Evolutionary conservation across 2,113 vertebrate species (phyloP).

Genomic region (Passer domesticus): DNA sequence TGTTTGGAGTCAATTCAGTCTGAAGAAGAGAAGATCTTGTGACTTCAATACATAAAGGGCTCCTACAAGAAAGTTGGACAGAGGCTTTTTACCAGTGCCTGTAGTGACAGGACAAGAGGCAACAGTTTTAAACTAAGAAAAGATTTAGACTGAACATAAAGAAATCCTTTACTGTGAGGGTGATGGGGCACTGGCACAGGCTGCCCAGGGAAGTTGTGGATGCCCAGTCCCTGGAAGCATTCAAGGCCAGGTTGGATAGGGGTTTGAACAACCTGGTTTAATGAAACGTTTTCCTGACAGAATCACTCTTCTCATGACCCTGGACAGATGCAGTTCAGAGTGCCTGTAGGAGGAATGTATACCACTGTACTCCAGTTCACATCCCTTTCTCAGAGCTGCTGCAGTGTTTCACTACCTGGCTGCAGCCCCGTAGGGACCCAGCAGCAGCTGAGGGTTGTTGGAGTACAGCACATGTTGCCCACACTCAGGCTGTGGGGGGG

Average conservation of each 20-base stretch:
- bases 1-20: neutral
- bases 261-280: neutral
- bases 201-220: neutral
- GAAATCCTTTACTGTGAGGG: neutral
- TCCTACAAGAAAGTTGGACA: neutral
- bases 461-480: rapidly evolving
- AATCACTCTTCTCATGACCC: neutral
- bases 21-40: neutral
- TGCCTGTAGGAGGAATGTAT: neutral
- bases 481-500: rapidly evolving
- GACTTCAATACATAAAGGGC: neutral
- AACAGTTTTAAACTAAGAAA: neutral
- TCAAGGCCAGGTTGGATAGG: neutral
- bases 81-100: neutral
- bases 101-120: neutral
- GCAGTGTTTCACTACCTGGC: neutral
- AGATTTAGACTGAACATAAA: neutral
- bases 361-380: neutral
- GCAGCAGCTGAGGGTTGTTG: neutral
- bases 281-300: neutral
- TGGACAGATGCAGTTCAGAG: neutral
- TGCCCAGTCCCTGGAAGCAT: neutral
- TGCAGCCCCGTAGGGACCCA: rapidly evolving
- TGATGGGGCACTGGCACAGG: neutral
- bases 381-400: neutral